A percentile compares a stretch with the other conserved stretches of the same genome.
Evolutionary conservation across 2,797 vertebrate species (phyloP).

Genomic region (Myotis planiceps): DNA sequence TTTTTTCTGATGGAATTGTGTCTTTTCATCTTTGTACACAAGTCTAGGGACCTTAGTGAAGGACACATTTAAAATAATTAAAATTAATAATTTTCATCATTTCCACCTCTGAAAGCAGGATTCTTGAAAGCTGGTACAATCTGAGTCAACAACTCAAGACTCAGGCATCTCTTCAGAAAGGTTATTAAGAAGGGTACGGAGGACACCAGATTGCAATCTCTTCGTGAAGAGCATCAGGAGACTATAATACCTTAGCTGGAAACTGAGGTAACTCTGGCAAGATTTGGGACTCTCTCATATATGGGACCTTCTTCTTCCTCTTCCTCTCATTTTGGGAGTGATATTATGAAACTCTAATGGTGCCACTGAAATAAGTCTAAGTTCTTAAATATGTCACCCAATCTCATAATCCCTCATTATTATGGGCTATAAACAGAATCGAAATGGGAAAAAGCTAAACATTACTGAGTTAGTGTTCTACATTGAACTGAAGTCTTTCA

Average conservation of each 20-base stretch:
- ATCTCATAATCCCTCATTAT: slow-evolving; percentile 80
- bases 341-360: slow-evolving; percentile 78
- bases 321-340: slow-evolving; percentile 65
- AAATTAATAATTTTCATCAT: slow-evolving; percentile 68
- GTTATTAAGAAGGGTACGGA: slow-evolving; percentile 42
- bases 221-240: not conserved
- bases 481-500: slow-evolving; percentile 79
- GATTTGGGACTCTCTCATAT: not conserved
- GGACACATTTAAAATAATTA: slow-evolving; percentile 55
- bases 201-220: slow-evolving; percentile 51
- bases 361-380: slow-evolving; percentile 81
- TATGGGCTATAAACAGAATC: slow-evolving; percentile 84
- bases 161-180: slow-evolving; percentile 53
- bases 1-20: slow-evolving; percentile 46
- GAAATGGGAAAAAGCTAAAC: slow-evolving; percentile 81
- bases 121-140: slow-evolving; percentile 53
- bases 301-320: slow-evolving; percentile 52
- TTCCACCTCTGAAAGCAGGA: slow-evolving; percentile 39
- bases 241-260: slow-evolving; percentile 66
- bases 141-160: slow-evolving; percentile 61
- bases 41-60: not conserved
- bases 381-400: slow-evolving; percentile 82
- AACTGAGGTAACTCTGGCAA: slow-evolving; percentile 45
- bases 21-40: slow-evolving; percentile 59
- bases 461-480: slow-evolving; percentile 84